Evolutionary conservation across 2,888 invertebrate genomes (phyloP).

Genomic region (Odontothrips loti): DNA sequence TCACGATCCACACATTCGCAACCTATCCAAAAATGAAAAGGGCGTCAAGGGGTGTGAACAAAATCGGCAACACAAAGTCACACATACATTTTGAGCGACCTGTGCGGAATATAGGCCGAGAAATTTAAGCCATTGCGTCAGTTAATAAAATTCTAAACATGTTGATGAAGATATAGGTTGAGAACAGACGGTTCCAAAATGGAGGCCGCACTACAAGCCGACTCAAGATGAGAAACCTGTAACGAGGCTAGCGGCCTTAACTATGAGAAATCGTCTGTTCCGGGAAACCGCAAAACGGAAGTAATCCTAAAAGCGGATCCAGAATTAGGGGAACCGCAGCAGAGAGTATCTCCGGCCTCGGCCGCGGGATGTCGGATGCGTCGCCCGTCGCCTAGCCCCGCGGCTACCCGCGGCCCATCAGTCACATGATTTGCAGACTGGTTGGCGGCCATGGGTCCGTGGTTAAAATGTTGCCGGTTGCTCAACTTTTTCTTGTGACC

Average conservation of each 20-base stretch:
- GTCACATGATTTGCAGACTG: too few relatives aligned
- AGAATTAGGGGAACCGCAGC: too few relatives aligned
- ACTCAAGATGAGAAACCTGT: background rate
- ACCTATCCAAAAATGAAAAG: background rate
- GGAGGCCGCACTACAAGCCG: background rate
- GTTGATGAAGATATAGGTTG: background rate
- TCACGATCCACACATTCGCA: background rate
- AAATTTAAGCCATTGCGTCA: background rate
- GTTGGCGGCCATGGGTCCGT: too few relatives aligned
- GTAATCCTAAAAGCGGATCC: too few relatives aligned
- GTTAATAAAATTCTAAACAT: background rate
- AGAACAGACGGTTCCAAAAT: slow-evolving; percentile 9
- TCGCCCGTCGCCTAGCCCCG: too few relatives aligned
- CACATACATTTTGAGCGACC: background rate
- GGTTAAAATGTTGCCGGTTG: too few relatives aligned
- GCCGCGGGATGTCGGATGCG: too few relatives aligned
- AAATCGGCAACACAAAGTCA: background rate
- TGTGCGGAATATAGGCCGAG: background rate
- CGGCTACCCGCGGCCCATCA: too few relatives aligned
- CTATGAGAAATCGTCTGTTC: too few relatives aligned
- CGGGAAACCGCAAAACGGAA: too few relatives aligned
- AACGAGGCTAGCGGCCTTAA: background rate
- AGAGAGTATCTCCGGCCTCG: too few relatives aligned
- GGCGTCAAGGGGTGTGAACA: background rate
- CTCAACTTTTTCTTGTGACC: too few relatives aligned